Evolutionary conservation across 2,113 vertebrate species (phyloP), one percentile per base, ranked within the genome.

Genomic region (Corydoras sp.): DNA sequence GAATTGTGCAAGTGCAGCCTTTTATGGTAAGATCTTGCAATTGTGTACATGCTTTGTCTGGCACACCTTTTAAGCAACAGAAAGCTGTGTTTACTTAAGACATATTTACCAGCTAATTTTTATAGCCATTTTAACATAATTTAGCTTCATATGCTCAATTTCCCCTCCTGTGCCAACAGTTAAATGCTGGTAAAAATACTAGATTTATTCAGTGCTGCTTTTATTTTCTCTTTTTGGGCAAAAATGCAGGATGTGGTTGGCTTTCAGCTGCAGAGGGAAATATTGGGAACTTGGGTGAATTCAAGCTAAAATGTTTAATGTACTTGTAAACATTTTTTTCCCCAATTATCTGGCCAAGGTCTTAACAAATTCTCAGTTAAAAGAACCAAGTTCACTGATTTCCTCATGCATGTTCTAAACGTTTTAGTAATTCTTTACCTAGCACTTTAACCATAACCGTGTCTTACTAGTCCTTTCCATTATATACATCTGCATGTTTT

Each of bases 201-300:
- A 32, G 65, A 49, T 78, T 32, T 60, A 51, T 56, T 62, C 43
- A 68, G 35, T 43, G 35, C 35, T 43, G 35, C 7, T 4, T 43
- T 43, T 4, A 5, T 43, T 43, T 43, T 43, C 7, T 43, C 7
- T 43, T 62, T 59, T 56, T 68, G 79, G 62, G 13, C 65, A 81
- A 72, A 69, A 85, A 85, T 81, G 76, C 79, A 76, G 77, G 69
- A 81, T 77, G 71, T 82, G 77, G 64, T 1, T 2, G 62, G 35
- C 43, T 54, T 53, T 53, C 80, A 77, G 72, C 69, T 77, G 69
- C 69, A 62, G 56, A 56, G 53, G 65, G 65, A 76, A 56, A 56
- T 30, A 59, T 48, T 13, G 43, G 62, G n/a, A 54, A 65, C 29
- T 14, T 70, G 55, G 68, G 78, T 83, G 84, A 77, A 83, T 84